Percentiles rank a stretch among this genome's conserved stretches.
phyloP scores from a whole-genome alignment of 2,888 invertebrate species.

The Eristalis intricaria region DNA sequence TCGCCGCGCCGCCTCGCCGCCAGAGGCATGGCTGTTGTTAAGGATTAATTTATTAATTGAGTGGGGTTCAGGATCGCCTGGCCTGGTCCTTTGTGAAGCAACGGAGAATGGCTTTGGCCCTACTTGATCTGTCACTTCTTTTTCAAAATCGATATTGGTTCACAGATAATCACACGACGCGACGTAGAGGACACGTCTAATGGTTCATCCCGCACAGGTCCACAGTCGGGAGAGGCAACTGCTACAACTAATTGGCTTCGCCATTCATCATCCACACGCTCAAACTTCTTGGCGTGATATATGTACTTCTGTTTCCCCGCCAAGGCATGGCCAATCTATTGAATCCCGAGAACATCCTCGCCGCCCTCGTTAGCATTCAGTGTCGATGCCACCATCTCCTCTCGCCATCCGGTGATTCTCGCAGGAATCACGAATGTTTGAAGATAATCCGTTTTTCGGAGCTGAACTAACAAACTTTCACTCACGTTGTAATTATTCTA shows the following conservation, averaged over 20 bases:
- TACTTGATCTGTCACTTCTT: too few species aligned
- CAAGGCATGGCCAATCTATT: not conserved
- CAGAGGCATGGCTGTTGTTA: not conserved
- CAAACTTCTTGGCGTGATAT: not conserved
- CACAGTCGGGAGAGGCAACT: not conserved
- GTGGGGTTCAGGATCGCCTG: not conserved
- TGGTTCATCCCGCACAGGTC: not conserved
- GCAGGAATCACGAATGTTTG: not conserved
- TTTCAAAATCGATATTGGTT: too few species aligned
- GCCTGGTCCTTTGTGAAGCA: not conserved
- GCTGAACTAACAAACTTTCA: slow-evolving; percentile 6
- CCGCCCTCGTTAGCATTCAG: not conserved
- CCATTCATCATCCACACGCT: not conserved
- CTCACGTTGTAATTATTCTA: slow-evolving; percentile 12
- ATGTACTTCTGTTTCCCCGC: not conserved
- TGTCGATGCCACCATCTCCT: not conserved
- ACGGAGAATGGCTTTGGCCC: too few species aligned
- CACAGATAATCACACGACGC: not conserved
- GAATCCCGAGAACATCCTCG: not conserved
- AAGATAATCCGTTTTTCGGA: not conserved
- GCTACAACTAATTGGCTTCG: not conserved
- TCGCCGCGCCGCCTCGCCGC: too few species aligned
- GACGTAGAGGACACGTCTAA: not conserved
- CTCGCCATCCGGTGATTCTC: not conserved
- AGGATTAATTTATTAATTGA: slow-evolving; percentile 31